Evolutionary conservation across 2,888 invertebrate species (phyloP).

Genomic region (Pheosia tremula): DNA sequence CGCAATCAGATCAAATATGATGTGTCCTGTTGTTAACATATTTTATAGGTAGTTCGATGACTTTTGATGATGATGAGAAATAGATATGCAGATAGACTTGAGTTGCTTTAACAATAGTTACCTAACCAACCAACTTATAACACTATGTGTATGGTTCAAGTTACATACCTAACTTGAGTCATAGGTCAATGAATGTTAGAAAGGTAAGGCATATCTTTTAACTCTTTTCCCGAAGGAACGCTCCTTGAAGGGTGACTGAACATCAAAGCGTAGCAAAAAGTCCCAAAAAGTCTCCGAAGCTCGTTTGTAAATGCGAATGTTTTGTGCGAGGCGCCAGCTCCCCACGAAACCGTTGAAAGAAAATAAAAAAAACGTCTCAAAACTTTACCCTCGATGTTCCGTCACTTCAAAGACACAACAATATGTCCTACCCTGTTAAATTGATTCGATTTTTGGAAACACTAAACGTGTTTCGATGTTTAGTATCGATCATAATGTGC

Average conservation of each 20-base stretch:
- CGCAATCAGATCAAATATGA: no score
- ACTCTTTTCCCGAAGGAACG: neutral
- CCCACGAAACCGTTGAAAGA: conserved; percentile 49
- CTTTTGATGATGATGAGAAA: no score
- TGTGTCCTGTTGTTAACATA: no score
- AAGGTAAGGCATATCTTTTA: neutral
- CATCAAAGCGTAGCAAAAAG: conserved; percentile 62
- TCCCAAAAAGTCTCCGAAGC: conserved; percentile 48
- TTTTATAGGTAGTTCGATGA: no score
- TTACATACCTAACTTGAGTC: no score
- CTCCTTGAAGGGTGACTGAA: conserved; percentile 15
- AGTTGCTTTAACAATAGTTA: no score
- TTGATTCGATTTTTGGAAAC: neutral
- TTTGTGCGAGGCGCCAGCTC: conserved; percentile 53
- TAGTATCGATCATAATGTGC: neutral
- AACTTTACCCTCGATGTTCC: conserved; percentile 44
- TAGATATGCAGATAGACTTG: no score
- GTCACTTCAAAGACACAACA: no score
- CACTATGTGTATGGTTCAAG: no score
- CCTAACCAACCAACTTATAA: no score
- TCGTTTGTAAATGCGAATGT: conserved; percentile 41
- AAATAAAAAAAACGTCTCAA: conserved; percentile 38
- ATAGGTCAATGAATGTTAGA: no score
- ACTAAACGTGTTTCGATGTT: neutral
- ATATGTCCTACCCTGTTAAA: neutral